Evolutionary conservation across 1,140 invertebrate genomes (phyloP).

Genomic region (Drosophila tropicalis): DNA sequence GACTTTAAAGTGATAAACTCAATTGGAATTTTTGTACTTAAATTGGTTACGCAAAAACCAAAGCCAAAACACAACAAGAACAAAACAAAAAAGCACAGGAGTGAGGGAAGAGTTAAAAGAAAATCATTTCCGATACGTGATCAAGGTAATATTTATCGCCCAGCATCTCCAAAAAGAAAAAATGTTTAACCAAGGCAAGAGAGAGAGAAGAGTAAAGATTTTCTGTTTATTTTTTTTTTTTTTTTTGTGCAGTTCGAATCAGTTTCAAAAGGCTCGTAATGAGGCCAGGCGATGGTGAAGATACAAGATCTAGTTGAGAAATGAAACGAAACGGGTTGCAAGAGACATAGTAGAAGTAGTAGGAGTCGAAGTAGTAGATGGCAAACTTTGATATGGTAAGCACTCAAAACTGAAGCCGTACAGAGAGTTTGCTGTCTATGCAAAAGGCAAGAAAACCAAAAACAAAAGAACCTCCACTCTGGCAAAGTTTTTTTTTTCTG

Average conservation of each 20-base stretch:
- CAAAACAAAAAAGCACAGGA: slow-evolving; percentile 3
- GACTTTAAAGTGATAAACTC: slow-evolving; percentile 62
- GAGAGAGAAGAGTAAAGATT: not conserved
- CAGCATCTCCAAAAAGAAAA: slow-evolving; percentile 44
- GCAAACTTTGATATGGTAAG: slow-evolving; percentile 70
- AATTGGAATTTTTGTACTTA: slow-evolving; percentile 46
- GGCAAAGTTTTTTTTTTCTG: slow-evolving; percentile 7
- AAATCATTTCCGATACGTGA: slow-evolving; percentile 69
- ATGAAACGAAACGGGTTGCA: slow-evolving; percentile 32
- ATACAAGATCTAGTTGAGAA: slow-evolving; percentile 60
- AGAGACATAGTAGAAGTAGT: not conserved
- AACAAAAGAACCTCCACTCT: slow-evolving; percentile 3
- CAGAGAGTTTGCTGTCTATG: slow-evolving; percentile 60
- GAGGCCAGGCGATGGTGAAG: slow-evolving; percentile 72
- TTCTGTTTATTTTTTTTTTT: slow-evolving; percentile 3
- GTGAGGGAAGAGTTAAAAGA: slow-evolving; percentile 3
- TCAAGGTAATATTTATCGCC: slow-evolving; percentile 76
- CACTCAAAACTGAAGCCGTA: slow-evolving; percentile 69
- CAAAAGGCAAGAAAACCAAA: slow-evolving; percentile 53
- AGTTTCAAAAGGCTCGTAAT: slow-evolving; percentile 46
- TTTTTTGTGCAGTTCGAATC: not conserved
- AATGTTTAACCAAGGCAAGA: slow-evolving; percentile 50
- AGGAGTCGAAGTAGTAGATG: slow-evolving; percentile 44
- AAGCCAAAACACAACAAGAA: not conserved
- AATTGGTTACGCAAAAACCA: slow-evolving; percentile 59